Conservation (phyloP, 2,888 invertebrate species). For the Brachycybe producta region DNA sequence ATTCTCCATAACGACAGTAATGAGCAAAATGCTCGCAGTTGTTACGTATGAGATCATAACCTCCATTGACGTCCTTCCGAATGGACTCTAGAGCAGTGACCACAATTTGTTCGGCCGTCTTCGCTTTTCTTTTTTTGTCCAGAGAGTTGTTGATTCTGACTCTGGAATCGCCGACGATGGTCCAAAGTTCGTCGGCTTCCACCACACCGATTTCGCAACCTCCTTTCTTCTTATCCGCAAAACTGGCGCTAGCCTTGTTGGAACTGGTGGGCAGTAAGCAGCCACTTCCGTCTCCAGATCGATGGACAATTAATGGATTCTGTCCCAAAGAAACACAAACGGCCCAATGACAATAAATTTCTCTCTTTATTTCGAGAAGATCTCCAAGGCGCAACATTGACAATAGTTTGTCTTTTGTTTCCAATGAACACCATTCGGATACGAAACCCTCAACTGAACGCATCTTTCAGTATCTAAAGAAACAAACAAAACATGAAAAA, state of each 20-base stretch:
- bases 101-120: slow-evolving; percentile 9
- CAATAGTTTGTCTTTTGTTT: background rate
- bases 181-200: background rate
- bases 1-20: slow-evolving; percentile 13
- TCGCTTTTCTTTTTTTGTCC: slow-evolving; percentile 7
- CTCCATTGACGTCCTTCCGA: background rate
- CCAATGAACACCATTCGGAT: slow-evolving; percentile 6
- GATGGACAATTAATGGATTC: slow-evolving; percentile 10
- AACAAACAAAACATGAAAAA: too few relatives aligned
- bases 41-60: slow-evolving; percentile 14
- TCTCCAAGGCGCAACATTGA: slow-evolving; percentile 6
- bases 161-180: background rate
- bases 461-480: too few relatives aligned
- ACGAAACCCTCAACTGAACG: too few relatives aligned
- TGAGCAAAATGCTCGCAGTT: slow-evolving; percentile 19
- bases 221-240: background rate
- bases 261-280: background rate
- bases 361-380: slow-evolving; percentile 15
- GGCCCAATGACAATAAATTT: slow-evolving; percentile 17
- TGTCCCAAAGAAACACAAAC: slow-evolving; percentile 9
- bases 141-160: slow-evolving; percentile 17
- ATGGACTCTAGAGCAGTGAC: slow-evolving; percentile 1
- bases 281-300: slow-evolving; percentile 2
- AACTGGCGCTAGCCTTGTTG: background rate
- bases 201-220: slow-evolving; percentile 7